Base-by-base conservation (phyloP, 2,888 invertebrate species). In the Nymphalis c-album region DNA sequence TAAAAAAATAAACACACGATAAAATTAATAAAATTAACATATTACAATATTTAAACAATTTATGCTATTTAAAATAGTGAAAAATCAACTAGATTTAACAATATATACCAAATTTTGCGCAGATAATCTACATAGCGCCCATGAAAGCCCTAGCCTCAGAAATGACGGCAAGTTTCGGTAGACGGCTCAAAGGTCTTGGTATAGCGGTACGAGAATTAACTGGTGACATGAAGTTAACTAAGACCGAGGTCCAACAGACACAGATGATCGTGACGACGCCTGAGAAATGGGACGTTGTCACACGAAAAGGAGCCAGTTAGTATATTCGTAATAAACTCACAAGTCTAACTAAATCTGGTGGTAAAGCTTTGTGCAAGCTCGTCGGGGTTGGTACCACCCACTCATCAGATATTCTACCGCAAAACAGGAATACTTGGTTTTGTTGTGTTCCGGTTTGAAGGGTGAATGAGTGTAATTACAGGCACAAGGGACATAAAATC, bases 231-330 rank as follows among this genome's bases (percentile, higher is more conserved):
- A 98, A 98, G 78, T 91, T 99, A 20, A 97, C 98, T 0, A 98
- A 98, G 85, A 93, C 95, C 6, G 99, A 99, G 88, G 98, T 99
- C 69, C 94, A 96, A 58, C 96, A 97, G 80, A 99, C 99, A 0
- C 99, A 99, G 90, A 98, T 99, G 96, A 94, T 99, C 59, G 97
- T 99, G 1, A 98, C 99, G 1, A 99, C 99, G 0, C 99, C 99
- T 0, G 99, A 99, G 88, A 99, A 99, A 81, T 99, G 99, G 99
- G 99, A 99, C 85, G 98, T 99, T 7, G 98, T 99, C 1, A 99
- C 99, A 0, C 94, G 99, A 74, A 99, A 99, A 86, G 96, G 97
- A 18, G 95, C 96, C 35, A 95, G 95, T 95, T 82, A 84, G 91
- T 86, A 45, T 59, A 45, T 40, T 10, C 10, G 35, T 0, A 40